These are phyloP conservation scores for Cranoglanis bouderius DNA, from an alignment of 2,113 vertebrate species.

Conservation along the genomic window DNA sequence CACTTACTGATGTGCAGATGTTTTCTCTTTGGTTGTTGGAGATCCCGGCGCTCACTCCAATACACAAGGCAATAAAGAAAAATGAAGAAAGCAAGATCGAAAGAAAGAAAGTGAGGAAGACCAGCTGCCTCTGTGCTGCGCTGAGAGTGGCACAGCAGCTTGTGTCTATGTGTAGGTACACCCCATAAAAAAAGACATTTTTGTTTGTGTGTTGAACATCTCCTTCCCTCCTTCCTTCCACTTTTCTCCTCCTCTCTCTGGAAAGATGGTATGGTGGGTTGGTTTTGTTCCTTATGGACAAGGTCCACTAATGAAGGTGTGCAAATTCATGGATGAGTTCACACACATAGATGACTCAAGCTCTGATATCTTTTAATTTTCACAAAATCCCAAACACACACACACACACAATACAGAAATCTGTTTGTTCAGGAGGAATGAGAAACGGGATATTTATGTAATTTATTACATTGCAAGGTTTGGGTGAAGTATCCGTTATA, in stretches of 20 bases:
- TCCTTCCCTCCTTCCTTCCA: slow-evolving; percentile 50
- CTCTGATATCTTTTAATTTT: not conserved
- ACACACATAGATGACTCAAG: not conserved
- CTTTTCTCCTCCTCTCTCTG: slow-evolving; percentile 21
- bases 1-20: slow-evolving; percentile 38
- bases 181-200: slow-evolving; percentile 35
- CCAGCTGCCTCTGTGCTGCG: slow-evolving; percentile 49
- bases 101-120: slow-evolving; percentile 22
- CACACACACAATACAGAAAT: not conserved
- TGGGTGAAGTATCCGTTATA: no score
- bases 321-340: not conserved
- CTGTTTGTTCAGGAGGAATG: not conserved
- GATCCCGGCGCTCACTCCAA: not conserved
- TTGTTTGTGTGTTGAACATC: slow-evolving; percentile 47
- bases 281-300: not conserved
- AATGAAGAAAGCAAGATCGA: not conserved
- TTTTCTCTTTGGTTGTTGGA: not conserved
- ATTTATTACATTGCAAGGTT: no score
- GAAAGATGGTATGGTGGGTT: not conserved
- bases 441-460: no score
- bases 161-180: slow-evolving; percentile 48
- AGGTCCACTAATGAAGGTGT: not conserved
- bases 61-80: not conserved
- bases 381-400: not conserved
- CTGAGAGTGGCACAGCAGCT: slow-evolving; percentile 45